These are phyloP conservation scores for Corella eumyota DNA, from an alignment of 23 tunicate species.

Conservation along the genomic window DNA sequence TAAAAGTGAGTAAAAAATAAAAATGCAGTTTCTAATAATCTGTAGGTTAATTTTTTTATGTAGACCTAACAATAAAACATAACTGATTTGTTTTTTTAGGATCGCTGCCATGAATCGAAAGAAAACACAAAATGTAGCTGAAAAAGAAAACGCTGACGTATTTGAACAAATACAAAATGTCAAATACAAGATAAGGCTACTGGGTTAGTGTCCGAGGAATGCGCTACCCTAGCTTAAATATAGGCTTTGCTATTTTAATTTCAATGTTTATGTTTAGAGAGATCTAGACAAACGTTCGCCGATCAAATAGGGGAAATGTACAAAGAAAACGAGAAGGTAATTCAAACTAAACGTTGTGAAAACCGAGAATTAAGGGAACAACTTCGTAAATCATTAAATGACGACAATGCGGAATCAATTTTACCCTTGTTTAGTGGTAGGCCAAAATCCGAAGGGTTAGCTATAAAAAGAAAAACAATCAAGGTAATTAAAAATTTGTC, in stretches of 20 bases:
- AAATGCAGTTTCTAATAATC: no score
- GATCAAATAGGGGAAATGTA: constrained; percentile 1
- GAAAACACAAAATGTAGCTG: neutral
- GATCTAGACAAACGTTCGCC: constrained; percentile 4
- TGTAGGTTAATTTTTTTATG: no score
- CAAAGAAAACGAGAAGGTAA: constrained; percentile 18
- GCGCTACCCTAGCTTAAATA: neutral
- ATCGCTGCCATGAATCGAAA: no score
- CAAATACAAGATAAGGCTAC: constrained; percentile 26
- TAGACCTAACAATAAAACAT: no score
- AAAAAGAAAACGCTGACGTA: neutral
- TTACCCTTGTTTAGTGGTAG: constrained; percentile 10
- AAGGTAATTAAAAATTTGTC: constrained; percentile 13
- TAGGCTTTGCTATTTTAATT: neutral
- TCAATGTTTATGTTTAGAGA: no score
- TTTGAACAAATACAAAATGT: constrained; percentile 27
- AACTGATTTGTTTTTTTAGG: no score
- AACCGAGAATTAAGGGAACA: constrained; percentile 10
- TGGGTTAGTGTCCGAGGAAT: constrained; percentile 10
- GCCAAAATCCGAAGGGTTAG: constrained; percentile 35
- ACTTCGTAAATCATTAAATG: constrained; percentile 16
- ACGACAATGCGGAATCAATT: constrained; percentile 9
- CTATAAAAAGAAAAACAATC: constrained; percentile 11
- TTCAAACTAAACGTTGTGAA: constrained; percentile 12
- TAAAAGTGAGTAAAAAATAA: no score